phyloP scores from a whole-genome alignment of 2,113 vertebrate genomes.

The Lasiurus cinereus region DNA sequence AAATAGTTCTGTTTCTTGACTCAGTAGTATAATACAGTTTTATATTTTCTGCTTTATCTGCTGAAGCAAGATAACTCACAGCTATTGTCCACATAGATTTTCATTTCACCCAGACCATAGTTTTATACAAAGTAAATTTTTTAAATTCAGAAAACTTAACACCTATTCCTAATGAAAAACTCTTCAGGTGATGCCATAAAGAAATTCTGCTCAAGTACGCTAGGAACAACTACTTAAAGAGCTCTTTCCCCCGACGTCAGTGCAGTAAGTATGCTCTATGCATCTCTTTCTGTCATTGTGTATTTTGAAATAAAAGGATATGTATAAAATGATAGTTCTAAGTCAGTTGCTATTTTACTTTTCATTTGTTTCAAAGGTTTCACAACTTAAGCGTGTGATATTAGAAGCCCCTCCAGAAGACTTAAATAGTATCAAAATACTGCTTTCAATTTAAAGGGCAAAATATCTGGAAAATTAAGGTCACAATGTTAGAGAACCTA shows the following conservation, averaged over 20 bases:
- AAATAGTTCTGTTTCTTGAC: constrained; percentile 51
- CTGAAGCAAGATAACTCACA: constrained; percentile 73
- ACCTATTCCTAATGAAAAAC: constrained; percentile 74
- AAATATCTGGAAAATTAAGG: constrained; percentile 90
- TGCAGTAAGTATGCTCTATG: constrained; percentile 32
- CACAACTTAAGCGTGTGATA: constrained; percentile 81
- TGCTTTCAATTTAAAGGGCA: constrained; percentile 87
- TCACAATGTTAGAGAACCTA: constrained; percentile 85
- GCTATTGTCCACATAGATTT: constrained; percentile 75
- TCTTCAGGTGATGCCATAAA: constrained; percentile 54
- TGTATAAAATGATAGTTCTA: constrained; percentile 61
- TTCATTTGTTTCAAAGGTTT: constrained; percentile 84
- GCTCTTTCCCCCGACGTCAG: constrained; percentile 54
- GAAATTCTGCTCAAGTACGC: constrained; percentile 59
- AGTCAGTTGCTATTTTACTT: constrained; percentile 81
- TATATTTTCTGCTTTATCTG: constrained; percentile 77
- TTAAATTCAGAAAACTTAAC: constrained; percentile 65
- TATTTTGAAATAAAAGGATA: constrained; percentile 73
- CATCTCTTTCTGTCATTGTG: constrained; percentile 58
- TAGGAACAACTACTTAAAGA: constrained; percentile 59
- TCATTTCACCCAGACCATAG: constrained; percentile 66
- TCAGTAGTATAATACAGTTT: constrained; percentile 58
- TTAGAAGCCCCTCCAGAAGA: constrained; percentile 81
- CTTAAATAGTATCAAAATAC: constrained; percentile 87
- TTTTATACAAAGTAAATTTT: constrained; percentile 73